Evolutionary conservation across 2,888 invertebrate genomes (phyloP).

Genomic region (Heliconius hortense): DNA sequence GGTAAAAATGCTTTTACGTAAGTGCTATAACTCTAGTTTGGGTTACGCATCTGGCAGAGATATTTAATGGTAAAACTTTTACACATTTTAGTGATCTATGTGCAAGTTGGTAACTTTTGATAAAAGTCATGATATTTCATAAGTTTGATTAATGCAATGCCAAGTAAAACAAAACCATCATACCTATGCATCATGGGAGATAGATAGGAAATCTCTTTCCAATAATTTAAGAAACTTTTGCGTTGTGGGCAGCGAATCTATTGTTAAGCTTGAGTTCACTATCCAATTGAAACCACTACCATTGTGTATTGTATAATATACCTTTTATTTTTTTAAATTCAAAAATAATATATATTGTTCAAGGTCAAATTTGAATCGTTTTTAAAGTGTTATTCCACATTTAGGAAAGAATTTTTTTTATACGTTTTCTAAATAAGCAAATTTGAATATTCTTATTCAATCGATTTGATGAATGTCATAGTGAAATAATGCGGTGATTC

Average conservation of each 20-base stretch:
- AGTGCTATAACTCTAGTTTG: slow-evolving; percentile 25
- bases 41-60: slow-evolving; percentile 7
- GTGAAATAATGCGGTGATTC: slow-evolving; percentile 35
- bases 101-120: neutral
- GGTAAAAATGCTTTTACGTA: slow-evolving; percentile 48
- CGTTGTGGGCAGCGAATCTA: too few species aligned
- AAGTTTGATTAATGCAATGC: neutral
- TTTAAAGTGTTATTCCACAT: too few species aligned
- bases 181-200: neutral
- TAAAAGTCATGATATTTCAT: neutral
- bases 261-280: too few species aligned
- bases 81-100: neutral
- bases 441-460: slow-evolving; percentile 33
- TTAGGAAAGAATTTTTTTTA: too few species aligned
- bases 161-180: neutral
- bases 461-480: slow-evolving; percentile 30
- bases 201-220: too few species aligned
- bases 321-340: neutral
- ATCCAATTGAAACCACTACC: neutral
- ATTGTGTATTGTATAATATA: neutral
- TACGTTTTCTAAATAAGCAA: too few species aligned
- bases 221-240: too few species aligned
- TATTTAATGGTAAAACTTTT: slow-evolving; percentile 1
- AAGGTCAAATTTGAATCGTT: slow-evolving; percentile 26
- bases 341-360: neutral